Evolutionary conservation across 2,797 vertebrate genomes (phyloP).

Genomic region (Margarornis squamiger): DNA sequence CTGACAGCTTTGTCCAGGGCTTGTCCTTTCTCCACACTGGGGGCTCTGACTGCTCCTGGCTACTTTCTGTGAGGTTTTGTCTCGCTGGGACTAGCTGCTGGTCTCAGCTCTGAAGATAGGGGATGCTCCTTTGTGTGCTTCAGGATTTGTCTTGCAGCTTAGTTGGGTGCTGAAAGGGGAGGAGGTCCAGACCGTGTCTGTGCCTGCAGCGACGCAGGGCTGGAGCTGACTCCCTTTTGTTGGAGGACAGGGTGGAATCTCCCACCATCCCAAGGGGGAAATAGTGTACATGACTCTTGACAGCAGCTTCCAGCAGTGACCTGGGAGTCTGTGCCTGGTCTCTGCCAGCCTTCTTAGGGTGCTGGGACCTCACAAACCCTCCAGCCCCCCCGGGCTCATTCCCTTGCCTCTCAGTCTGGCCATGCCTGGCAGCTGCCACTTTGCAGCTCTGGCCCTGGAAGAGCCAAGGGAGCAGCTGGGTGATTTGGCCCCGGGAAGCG

Average conservation of each 20-base stretch:
- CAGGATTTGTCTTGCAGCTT: neutral
- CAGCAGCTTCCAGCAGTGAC: neutral
- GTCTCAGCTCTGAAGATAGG: neutral
- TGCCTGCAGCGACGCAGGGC: fast-evolving
- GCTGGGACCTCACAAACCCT: neutral
- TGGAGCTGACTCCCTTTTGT: neutral
- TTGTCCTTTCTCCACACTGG: neutral
- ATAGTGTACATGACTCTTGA: neutral
- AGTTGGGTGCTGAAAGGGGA: neutral
- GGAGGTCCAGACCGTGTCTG: fast-evolving
- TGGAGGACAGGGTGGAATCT: neutral
- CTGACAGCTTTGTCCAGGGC: neutral
- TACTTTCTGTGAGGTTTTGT: neutral
- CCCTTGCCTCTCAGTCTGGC: neutral
- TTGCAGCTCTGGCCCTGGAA: neutral
- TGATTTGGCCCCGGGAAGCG: neutral
- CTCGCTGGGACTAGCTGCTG: neutral
- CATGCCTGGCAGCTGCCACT: neutral
- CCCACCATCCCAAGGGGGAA: neutral
- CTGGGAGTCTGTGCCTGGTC: neutral
- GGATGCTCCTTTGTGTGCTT: neutral
- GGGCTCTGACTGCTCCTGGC: neutral
- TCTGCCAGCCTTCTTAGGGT: neutral
- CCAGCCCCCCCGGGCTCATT: fast-evolving
- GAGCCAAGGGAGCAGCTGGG: neutral